These are phyloP conservation scores for Chaenodraco wilsoni DNA, from an alignment of 2,797 vertebrate genomes.

Conservation along the genomic window DNA sequence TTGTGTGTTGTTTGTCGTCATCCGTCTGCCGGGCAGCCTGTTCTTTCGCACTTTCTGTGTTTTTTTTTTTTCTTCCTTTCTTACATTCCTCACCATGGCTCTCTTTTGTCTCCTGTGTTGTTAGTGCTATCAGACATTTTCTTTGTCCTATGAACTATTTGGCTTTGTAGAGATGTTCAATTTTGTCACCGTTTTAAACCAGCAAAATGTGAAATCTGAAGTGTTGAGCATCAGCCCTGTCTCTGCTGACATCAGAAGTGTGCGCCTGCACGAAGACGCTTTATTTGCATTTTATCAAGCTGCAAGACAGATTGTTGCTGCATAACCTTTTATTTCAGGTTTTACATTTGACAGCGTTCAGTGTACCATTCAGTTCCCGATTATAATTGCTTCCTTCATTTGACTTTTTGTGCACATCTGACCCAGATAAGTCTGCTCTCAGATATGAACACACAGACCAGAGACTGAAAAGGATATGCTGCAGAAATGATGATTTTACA, in stretches of 20 bases:
- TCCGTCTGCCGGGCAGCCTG: slow-evolving; percentile 52
- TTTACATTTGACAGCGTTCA: background rate
- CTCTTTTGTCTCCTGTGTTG: slow-evolving; percentile 53
- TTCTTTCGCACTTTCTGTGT: slow-evolving; percentile 53
- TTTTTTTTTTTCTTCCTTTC: slow-evolving; percentile 36
- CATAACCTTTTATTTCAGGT: slow-evolving; percentile 17
- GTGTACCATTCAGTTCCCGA: background rate
- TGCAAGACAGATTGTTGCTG: background rate
- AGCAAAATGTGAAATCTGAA: background rate
- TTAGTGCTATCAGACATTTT: slow-evolving; percentile 17
- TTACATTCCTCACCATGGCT: slow-evolving; percentile 30
- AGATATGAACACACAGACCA: slow-evolving; percentile 33
- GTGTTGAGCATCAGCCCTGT: background rate
- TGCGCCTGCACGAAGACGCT: background rate
- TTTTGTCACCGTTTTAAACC: slow-evolving; percentile 6
- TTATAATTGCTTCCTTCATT: slow-evolving; percentile 5
- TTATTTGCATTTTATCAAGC: background rate
- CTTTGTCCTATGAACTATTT: slow-evolving; percentile 24
- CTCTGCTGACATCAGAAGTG: background rate
- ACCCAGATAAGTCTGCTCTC: slow-evolving; percentile 39
- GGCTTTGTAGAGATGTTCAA: slow-evolving; percentile 29
- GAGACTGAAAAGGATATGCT: slow-evolving; percentile 7
- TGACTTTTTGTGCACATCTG: slow-evolving; percentile 15
- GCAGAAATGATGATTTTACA: slow-evolving; percentile 29
- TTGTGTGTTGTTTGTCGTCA: slow-evolving; percentile 58